phyloP scores from a whole-genome alignment of 2,113 vertebrate genomes.

The Cacatua alba region DNA sequence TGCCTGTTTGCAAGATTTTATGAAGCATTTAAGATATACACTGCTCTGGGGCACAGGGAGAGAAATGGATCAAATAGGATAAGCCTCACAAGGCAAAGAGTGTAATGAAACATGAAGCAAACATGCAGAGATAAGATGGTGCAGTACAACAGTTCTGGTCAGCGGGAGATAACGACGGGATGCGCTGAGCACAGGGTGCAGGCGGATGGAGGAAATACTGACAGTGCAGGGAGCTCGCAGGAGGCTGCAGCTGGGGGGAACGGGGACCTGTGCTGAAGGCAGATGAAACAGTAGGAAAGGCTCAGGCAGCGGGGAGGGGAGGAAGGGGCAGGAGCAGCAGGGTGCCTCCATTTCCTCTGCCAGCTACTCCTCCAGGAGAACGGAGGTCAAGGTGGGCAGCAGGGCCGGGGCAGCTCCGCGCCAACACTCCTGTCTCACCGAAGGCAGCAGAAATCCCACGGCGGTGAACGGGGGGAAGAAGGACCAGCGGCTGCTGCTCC shows the following conservation, averaged over 20 bases:
- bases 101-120: conserved; percentile 18
- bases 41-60: neutral
- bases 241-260: neutral
- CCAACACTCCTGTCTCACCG: too few species aligned
- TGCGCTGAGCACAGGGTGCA: rapidly evolving
- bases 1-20: neutral
- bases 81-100: neutral
- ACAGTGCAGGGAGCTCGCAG: neutral
- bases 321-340: neutral
- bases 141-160: neutral
- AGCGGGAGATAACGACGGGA: neutral
- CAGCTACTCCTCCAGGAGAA: neutral
- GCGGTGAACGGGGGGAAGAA: neutral
- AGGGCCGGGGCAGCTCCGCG: neutral
- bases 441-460: neutral
- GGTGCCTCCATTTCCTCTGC: neutral
- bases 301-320: neutral
- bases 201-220: neutral
- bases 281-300: neutral
- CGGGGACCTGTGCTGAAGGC: neutral
- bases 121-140: conserved; percentile 1
- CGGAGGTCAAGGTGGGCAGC: neutral
- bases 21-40: neutral
- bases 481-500: neutral
- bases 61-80: neutral